Evolutionary conservation across 2,113 vertebrate species (phyloP), one percentile per base, ranked within the genome.

Genomic region (Zonotrichia leucophrys): DNA sequence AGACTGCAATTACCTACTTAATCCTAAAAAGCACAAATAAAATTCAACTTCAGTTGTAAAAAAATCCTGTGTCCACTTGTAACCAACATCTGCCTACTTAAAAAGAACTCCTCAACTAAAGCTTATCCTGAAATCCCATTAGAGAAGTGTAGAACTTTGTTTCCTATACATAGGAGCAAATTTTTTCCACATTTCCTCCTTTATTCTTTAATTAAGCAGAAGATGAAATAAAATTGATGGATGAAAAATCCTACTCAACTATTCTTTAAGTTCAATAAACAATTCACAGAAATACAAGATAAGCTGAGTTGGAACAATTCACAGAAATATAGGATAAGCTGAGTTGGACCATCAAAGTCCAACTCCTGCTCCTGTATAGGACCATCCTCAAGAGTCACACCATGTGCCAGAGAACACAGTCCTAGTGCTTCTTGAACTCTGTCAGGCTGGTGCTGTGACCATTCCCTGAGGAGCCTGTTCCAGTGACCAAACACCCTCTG

Each of bases 281-380:
- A 77, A 77, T 58, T 88, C 42, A 69, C 22, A 39, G 46, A 44
- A 69, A 27, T 37, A 68, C 0, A 33, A 9, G 21, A 68, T 33
- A 52, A 37, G 11, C 39, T 37, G 37, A 37, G 37, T 37, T 37
- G 37, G 12, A 89, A 62, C 12, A 77, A 77, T 58, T 88, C 42
- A 69, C 23, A 39, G 39, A 44, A 69, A 28, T 39, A 69, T 0
- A 33, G 12, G 22, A 69, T 33, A 52, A 37, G 11, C 7, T 37
- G 16, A 87, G 22, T 33, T 46, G 33, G 12, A 35, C 5, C 15
- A 44, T 44, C 37, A 68, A 86, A 86, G 46, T 0, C 27, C 6
- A 68, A 8, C 11, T 68, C 53, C 37, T 42, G 37, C 0, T 9
- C 11, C 21, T 59, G 11, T 14, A 37, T 0, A 50, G 46, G 14